Evolutionary conservation across 1,140 invertebrate genomes (phyloP).

Genomic region (Pristionchus pacificus): DNA sequence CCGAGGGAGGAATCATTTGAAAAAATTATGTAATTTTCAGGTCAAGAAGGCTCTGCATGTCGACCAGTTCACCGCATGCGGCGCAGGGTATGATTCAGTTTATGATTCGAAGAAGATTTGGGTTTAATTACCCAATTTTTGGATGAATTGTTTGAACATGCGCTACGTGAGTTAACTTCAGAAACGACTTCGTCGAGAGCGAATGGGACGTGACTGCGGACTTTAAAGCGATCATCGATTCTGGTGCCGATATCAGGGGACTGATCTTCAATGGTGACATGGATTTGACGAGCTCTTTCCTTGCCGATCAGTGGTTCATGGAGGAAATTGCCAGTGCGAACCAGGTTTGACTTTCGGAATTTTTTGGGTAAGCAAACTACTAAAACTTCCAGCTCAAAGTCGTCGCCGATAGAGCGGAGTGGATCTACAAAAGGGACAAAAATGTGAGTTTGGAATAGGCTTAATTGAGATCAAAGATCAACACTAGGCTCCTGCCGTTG

Average conservation of each 20-base stretch:
- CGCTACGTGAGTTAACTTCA: too few species aligned
- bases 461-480: not conserved
- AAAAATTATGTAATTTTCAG: too few species aligned
- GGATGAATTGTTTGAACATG: not conserved
- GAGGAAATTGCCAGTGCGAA: conserved; percentile 41
- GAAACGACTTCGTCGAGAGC: conserved; percentile 26
- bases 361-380: too few species aligned
- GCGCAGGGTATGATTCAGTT: conserved; percentile 10
- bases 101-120: too few species aligned
- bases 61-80: not conserved
- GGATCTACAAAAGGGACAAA: conserved; percentile 20
- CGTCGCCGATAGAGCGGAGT: not conserved
- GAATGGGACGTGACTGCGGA: conserved; percentile 28
- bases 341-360: too few species aligned
- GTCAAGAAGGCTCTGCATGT: not conserved
- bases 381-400: too few species aligned
- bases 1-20: too few species aligned
- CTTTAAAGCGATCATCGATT: conserved; percentile 29
- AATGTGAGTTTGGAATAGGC: not conserved
- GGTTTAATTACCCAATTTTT: too few species aligned
- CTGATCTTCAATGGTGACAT: conserved; percentile 64
- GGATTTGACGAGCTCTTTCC: conserved; percentile 64
- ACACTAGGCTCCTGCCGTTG: conserved; percentile 6
- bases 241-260: conserved; percentile 48
- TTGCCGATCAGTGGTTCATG: conserved; percentile 64